Percentiles rank a stretch among this genome's conserved stretches.
phyloP scores from a whole-genome alignment of 2,888 invertebrate species.

The Artemia sinica region DNA sequence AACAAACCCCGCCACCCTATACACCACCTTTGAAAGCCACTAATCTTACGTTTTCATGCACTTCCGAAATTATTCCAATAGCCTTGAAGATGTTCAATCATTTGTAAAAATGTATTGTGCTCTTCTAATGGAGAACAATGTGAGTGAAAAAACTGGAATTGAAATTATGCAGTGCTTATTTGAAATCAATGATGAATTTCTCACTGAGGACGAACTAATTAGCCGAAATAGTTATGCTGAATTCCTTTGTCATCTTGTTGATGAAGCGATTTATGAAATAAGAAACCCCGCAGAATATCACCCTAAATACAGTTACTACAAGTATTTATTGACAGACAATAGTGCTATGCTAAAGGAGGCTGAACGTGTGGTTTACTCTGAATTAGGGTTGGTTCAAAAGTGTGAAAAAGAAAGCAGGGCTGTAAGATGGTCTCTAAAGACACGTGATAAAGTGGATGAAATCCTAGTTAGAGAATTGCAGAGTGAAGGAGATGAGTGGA shows the following conservation, averaged over 20 bases:
- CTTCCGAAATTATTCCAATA: neutral
- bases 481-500: constrained; percentile 54
- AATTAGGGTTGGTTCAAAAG: constrained; percentile 39
- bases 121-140: neutral
- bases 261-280: constrained; percentile 18
- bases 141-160: neutral
- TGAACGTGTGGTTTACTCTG: constrained; percentile 37
- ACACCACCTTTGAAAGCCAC: constrained; percentile 39
- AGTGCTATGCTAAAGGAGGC: constrained; percentile 37
- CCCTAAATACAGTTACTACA: constrained; percentile 27
- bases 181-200: constrained; percentile 8
- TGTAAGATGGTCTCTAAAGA: constrained; percentile 44
- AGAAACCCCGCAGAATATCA: constrained; percentile 32
- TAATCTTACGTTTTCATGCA: neutral
- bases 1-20: constrained; percentile 61
- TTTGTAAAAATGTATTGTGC: neutral
- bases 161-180: neutral
- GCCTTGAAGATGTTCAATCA: neutral
- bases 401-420: constrained; percentile 40
- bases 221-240: constrained; percentile 6
- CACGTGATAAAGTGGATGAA: constrained; percentile 51
- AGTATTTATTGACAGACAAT: constrained; percentile 30
- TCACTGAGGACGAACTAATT: constrained; percentile 7
- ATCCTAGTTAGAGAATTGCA: constrained; percentile 49
- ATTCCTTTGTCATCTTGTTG: neutral